Evolutionary conservation across 2,113 vertebrate genomes (phyloP), one percentile per base, ranked within the genome.

Genomic region (Danionella cerebrum): DNA sequence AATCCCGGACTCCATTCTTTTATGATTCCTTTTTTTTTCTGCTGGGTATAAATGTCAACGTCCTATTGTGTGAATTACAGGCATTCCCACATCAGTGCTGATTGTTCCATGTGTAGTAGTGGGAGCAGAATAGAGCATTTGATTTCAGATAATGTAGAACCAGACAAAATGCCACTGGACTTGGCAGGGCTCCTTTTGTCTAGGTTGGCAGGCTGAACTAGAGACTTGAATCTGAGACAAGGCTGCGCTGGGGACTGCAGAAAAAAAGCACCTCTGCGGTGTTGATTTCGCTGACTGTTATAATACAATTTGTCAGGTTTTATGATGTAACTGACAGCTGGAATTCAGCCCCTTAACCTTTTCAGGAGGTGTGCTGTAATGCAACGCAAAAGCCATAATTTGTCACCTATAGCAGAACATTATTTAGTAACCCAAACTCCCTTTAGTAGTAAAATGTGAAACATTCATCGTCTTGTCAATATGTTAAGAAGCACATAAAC

Each of bases 61-160:
- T 81, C 58, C 84, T 79, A 86, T 89, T 88, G 85, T 88, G 75
- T 63, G 80, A 77, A 80, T 86, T 80, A 78, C 78, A 83, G 80
- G 73, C 83, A 83, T 85, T 82, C 79, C 82, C 81, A 84, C 82
- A 85, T 88, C 77, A 81, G 75, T 72, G 78, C 72, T 77, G 82
- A 86, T 86, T 86, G 82, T 88, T 82, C 79, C 71, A 70, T 77
- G 74, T 73, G 78, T 76, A 83, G 79, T 35, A 69, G 72, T 80
- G 84, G 84, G 84, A 87, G 83, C 81, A 75, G 80, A 86, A 84
- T 73, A 70, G 74, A 82, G 85, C 83, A 8, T 87, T 86, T 86
- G 85, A 90, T 88, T 90, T 88, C 84, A 89, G 86, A 87, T 86
- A 88, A 83, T 85, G 83, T 79, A 74, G 70, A 83, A 81, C 53